Evolutionary conservation across 2,113 vertebrate species (phyloP).

Genomic region (Daphoenositta chrysoptera): DNA sequence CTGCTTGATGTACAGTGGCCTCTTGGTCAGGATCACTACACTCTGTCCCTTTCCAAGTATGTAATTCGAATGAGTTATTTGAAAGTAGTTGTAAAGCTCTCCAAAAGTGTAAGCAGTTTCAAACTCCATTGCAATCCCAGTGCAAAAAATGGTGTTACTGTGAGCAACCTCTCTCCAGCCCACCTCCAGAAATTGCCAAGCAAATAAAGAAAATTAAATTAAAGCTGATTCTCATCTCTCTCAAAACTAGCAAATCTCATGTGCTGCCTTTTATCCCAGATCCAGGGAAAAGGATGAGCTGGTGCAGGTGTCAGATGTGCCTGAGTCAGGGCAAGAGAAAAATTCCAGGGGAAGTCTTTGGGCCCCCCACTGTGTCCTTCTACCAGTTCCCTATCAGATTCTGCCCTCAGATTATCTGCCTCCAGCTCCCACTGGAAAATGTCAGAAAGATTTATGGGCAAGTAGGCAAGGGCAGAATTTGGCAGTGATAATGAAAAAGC

Average conservation of each 20-base stretch:
- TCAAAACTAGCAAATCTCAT: background rate
- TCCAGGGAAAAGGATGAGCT: background rate
- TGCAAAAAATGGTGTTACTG: background rate
- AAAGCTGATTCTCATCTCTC: background rate
- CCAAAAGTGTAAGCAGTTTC: background rate
- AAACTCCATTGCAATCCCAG: background rate
- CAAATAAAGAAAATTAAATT: background rate
- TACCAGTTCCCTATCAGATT: background rate
- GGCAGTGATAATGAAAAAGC: constrained; percentile 33
- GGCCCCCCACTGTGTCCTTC: fast-evolving
- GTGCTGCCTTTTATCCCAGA: background rate
- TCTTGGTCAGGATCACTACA: background rate
- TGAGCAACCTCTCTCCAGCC: background rate
- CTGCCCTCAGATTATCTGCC: background rate
- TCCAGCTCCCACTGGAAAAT: background rate
- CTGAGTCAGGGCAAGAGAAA: background rate
- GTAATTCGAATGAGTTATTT: background rate
- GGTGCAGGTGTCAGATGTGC: background rate
- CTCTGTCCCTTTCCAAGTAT: background rate
- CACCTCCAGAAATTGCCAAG: background rate
- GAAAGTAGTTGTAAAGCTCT: background rate
- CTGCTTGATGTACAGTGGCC: background rate
- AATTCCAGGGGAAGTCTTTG: background rate
- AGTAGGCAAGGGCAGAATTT: constrained; percentile 25
- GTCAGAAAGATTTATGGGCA: constrained; percentile 8